Conservation (phyloP, 37 sponge, comb jelly and placozoan genomes). For the Cladorhizidae sp. region DNA sequence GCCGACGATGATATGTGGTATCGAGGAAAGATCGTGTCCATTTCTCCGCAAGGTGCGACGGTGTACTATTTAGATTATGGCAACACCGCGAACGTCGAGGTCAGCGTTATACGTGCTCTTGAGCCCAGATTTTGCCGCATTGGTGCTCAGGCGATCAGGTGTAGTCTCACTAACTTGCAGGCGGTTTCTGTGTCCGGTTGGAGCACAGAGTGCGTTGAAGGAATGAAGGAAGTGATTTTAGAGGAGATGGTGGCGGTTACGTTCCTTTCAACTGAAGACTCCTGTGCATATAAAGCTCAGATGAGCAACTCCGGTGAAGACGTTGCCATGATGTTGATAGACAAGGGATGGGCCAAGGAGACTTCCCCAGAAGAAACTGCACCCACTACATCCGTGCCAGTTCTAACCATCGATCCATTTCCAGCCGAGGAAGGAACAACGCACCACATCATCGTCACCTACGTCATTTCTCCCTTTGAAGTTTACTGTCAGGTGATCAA, state of each 20-base stretch:
- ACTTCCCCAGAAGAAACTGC: not conserved
- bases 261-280: not conserved
- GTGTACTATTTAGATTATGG: conserved; percentile 67
- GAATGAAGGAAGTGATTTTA: conserved; percentile 9
- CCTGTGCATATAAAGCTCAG: not conserved
- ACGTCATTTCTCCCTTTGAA: conserved; percentile 34
- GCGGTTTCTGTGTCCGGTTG: conserved; percentile 1
- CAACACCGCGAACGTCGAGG: conserved; percentile 44
- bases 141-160: conserved; percentile 52
- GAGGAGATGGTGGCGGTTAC: conserved; percentile 4
- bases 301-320: not conserved
- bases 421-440: conserved; percentile 1
- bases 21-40: conserved; percentile 55
- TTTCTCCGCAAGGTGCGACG: conserved; percentile 19
- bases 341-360: not conserved
- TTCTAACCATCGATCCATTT: conserved; percentile 5
- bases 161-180: not conserved
- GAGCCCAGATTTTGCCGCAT: conserved; percentile 33
- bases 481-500: conserved; percentile 63
- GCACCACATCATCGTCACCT: conserved; percentile 40
- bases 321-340: not conserved
- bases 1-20: conserved; percentile 75
- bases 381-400: not conserved
- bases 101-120: conserved; percentile 24
- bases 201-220: conserved; percentile 13